phyloP scores from a whole-genome alignment of 2,888 invertebrate genomes.

The Eupithecia exiguata region DNA sequence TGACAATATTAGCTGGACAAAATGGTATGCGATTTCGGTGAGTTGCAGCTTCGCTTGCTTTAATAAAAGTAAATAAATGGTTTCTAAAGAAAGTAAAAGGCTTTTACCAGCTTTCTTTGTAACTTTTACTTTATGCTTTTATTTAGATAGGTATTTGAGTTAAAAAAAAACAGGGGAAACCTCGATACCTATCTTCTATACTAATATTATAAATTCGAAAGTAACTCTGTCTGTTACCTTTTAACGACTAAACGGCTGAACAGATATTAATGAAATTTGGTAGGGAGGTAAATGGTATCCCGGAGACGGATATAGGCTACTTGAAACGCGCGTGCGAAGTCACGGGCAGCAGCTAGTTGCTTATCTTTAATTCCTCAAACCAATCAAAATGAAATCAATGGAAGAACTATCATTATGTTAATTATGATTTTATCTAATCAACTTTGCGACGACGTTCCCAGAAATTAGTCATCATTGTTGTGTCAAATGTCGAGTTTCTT shows the following conservation, averaged over 20 bases:
- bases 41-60: neutral
- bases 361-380: conserved; percentile 6
- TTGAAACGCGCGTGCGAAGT: too few relatives aligned
- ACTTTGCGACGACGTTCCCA: conserved; percentile 31
- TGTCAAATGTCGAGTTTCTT: conserved; percentile 36
- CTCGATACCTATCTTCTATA: neutral
- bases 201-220: too few relatives aligned
- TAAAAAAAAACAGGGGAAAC: neutral
- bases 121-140: neutral
- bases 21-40: neutral
- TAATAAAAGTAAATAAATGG: neutral
- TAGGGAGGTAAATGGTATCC: too few relatives aligned
- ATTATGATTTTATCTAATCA: conserved; percentile 35
- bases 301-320: too few relatives aligned
- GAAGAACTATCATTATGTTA: conserved; percentile 29
- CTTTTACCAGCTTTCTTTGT: neutral
- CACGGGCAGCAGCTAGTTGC: too few relatives aligned
- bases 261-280: too few relatives aligned
- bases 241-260: too few relatives aligned
- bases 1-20: neutral
- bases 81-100: neutral
- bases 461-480: conserved; percentile 39
- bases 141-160: neutral
- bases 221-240: too few relatives aligned
- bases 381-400: conserved; percentile 28